Evolutionary conservation across 2,888 invertebrate species (phyloP), one percentile per base, ranked within the genome.

Genomic region (Euspilapteryx auroguttella): DNA sequence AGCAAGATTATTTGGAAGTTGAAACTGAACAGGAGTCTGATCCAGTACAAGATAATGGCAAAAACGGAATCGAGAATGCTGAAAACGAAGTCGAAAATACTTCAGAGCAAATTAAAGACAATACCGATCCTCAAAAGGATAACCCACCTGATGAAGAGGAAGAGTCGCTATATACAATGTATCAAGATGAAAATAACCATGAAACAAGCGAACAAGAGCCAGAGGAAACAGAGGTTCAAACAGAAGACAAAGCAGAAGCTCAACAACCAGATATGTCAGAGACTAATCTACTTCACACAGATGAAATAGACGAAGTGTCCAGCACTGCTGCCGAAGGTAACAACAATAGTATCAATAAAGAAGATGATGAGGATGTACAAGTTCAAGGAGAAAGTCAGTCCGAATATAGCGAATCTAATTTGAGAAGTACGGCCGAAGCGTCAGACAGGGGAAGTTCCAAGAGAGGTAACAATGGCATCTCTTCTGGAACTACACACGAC

Each of bases 331-430:
- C 42, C 33, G 64, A 71, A 69, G 68, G 68, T 69, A 69, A 66
- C 59, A 51, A 47, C 44, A 58, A 47, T 42, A 47, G 45, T 48
- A 49, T 50, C 40, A 47, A 50, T 43, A 77, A 66, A 36, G 69
- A 78, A 47, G 79, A 79, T 32, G 79, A 79, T 36, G 79, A 79
- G 36, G 79, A 80, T 41, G 78, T 78, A 31, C 54, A 76, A 51
- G 55, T 75, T 46, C 75, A 71, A 57, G 59, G 79, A 49, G 64
- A 66, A 36, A 49, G 51, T 41, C 49, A 58, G 37, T 56, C 63
- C 33, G 75, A 75, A 49, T 61, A 66, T 43, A 62, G 56, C 40
- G 63, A 68, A 38, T 49, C 54, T 29, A 55, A 56, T 45, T 54
- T 58, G 41, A 58, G 57, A 48, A 58, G 58, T 41, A 59, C 62